Base-by-base conservation (phyloP, 2,888 invertebrate species). In the Cheilosia scutellata region DNA sequence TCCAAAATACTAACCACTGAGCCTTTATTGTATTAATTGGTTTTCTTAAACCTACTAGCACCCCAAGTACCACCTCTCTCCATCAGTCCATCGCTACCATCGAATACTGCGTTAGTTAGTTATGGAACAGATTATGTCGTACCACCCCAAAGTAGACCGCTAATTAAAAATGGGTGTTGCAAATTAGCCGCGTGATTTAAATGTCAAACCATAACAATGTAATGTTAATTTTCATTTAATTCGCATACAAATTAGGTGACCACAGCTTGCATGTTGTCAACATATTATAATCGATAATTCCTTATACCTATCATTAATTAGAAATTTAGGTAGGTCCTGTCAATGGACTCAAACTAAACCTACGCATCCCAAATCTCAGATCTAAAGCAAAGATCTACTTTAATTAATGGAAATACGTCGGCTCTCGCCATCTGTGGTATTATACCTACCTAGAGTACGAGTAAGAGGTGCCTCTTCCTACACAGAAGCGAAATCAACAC, bases 181-280 rank as follows among this genome's bases (percentile, higher is more conserved):
- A 37, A 62, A 71, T 62, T 37, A n/a, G 4, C 29, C 49, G 53
- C 25, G 29, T 66, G 25, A 66, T 66, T 66, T 53, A 66, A 78
- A 11, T 49, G 62, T 78, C 63, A 78, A 71, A 78, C 55, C 62
- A 49, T 57, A 63, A 49, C 27, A 63, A 71, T 63, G 9, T 27
- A 5, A 57, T 78, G 37, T 31, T 71, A 63, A 57, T 78, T 72
- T 78, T 57, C 63, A 63, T 63, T 63, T 55, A 33, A 72, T 78
- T 63, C n/a, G 63, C 57, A 57, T 55, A 49, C 63, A 47, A 78
- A 78, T 78, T 63, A 78, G 78, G 11, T 13, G 40, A 40, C 72
- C 78, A 9, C 57, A 71, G 1, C 20, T 62, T 42, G 40, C 44
- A 70, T 78, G 78, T 40, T 57, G 40, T 29, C 9, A 63, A 63